phyloP scores from a whole-genome alignment of 2,888 invertebrate genomes.

The Synergus itoensis region DNA sequence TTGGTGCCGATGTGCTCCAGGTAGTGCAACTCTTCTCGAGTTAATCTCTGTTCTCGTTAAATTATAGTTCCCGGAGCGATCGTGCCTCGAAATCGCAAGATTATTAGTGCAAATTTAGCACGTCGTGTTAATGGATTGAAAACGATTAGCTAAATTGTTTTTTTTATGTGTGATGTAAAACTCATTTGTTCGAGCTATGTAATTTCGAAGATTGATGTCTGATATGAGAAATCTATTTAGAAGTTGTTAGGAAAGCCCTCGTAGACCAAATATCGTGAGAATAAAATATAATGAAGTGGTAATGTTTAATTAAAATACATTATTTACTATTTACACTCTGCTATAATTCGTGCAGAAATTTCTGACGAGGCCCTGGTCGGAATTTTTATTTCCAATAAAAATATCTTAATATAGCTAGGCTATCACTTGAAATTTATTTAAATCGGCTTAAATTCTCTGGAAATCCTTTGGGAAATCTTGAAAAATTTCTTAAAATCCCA shows the following conservation, averaged over 20 bases:
- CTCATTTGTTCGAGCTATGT: neutral
- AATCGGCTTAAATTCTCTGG: too few relatives aligned
- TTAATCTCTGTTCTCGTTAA: constrained; percentile 26
- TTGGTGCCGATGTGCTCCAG: constrained; percentile 33
- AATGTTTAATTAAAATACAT: neutral
- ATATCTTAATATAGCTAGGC: too few relatives aligned
- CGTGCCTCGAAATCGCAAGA: constrained; percentile 11
- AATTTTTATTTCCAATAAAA: too few relatives aligned
- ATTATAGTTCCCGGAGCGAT: constrained; percentile 18
- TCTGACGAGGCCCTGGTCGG: too few relatives aligned
- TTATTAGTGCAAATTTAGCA: constrained; percentile 18
- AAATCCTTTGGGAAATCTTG: too few relatives aligned
- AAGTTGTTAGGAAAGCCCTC: neutral
- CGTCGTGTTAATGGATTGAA: constrained; percentile 18
- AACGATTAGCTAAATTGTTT: constrained; percentile 20
- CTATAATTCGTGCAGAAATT: too few relatives aligned
- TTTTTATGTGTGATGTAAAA: neutral
- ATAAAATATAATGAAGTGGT: neutral
- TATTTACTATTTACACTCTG: neutral
- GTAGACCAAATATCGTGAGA: neutral
- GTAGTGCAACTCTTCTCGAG: constrained; percentile 10
- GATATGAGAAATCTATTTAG: constrained; percentile 5
- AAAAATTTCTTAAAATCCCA: too few relatives aligned
- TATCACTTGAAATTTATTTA: too few relatives aligned
- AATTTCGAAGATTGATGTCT: neutral